phyloP scores from a whole-genome alignment of 2,888 invertebrate species.

The Brachyopa scutellaris region DNA sequence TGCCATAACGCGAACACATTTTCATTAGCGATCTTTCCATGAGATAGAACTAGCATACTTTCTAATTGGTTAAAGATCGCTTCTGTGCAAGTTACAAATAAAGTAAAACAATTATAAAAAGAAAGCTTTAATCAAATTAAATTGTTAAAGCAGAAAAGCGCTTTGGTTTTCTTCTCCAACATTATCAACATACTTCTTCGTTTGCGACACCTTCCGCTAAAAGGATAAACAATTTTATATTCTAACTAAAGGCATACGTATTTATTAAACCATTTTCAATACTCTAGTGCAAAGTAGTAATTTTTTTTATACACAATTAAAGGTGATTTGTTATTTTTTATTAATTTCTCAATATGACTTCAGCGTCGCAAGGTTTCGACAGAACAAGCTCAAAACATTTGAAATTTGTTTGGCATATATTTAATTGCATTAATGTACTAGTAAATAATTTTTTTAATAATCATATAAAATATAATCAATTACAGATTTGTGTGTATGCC shows the following conservation, averaged over 20 bases:
- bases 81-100: constrained; percentile 50
- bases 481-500: constrained; percentile 51
- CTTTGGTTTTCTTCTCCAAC: constrained; percentile 31
- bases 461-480: constrained; percentile 55
- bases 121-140: constrained; percentile 8
- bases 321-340: constrained; percentile 44
- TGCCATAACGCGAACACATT: constrained; percentile 44
- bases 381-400: constrained; percentile 8
- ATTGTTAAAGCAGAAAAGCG: constrained; percentile 7
- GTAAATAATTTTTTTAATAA: constrained; percentile 49
- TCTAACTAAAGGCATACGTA: constrained; percentile 43
- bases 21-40: constrained; percentile 48
- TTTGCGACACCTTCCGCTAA: constrained; percentile 3
- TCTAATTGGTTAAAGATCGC: constrained; percentile 40
- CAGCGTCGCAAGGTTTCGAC: constrained; percentile 26
- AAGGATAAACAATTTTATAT: neutral
- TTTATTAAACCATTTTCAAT: constrained; percentile 17
- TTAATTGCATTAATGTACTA: constrained; percentile 57
- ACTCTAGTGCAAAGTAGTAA: constrained; percentile 7
- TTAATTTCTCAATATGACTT: constrained; percentile 33
- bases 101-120: constrained; percentile 11
- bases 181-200: neutral
- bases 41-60: neutral
- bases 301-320: constrained; percentile 17
- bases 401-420: constrained; percentile 22